phyloP scores from a whole-genome alignment of 2,888 invertebrate species.

The Chironomus tentans region DNA sequence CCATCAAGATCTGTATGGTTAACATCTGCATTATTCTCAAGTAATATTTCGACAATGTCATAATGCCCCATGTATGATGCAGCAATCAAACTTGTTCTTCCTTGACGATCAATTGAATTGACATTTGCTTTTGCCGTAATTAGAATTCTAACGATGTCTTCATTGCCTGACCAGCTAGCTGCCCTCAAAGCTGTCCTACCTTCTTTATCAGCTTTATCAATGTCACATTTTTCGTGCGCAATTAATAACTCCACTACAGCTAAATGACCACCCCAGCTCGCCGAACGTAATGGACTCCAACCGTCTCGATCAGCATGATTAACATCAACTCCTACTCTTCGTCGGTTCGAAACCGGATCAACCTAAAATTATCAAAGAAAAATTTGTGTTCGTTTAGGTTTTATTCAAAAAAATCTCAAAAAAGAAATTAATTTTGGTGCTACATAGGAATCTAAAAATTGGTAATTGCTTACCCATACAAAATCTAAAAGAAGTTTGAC shows the following conservation, averaged over 20 bases:
- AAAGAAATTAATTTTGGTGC: too few species aligned
- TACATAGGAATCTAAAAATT: not conserved
- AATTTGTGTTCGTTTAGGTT: too few species aligned
- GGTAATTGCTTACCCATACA: conserved; percentile 3
- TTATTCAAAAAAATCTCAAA: too few species aligned
- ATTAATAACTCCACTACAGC: conserved; percentile 74
- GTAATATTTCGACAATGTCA: conserved; percentile 75
- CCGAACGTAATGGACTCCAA: conserved; percentile 84
- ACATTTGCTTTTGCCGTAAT: conserved; percentile 68
- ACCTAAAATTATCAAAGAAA: conserved; percentile 32
- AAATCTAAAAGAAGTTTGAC: conserved; percentile 49
- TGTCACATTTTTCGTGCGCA: conserved; percentile 62
- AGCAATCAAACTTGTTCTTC: conserved; percentile 85
- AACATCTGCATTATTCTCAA: conserved; percentile 72
- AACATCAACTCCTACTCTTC: conserved; percentile 47
- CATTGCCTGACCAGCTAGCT: conserved; percentile 92
- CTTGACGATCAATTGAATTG: conserved; percentile 79
- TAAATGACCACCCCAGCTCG: conserved; percentile 98
- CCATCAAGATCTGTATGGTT: conserved; percentile 83
- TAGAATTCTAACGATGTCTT: conserved; percentile 66
- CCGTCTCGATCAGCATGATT: conserved; percentile 76
- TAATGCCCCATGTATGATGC: conserved; percentile 95
- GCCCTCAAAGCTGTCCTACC: conserved; percentile 79
- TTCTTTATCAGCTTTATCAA: conserved; percentile 81
- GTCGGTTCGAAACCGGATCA: conserved; percentile 30